Evolutionary conservation across 2,113 vertebrate genomes (phyloP), one percentile per base, ranked within the genome.

Genomic region (Nothocercus nigrocapillus): DNA sequence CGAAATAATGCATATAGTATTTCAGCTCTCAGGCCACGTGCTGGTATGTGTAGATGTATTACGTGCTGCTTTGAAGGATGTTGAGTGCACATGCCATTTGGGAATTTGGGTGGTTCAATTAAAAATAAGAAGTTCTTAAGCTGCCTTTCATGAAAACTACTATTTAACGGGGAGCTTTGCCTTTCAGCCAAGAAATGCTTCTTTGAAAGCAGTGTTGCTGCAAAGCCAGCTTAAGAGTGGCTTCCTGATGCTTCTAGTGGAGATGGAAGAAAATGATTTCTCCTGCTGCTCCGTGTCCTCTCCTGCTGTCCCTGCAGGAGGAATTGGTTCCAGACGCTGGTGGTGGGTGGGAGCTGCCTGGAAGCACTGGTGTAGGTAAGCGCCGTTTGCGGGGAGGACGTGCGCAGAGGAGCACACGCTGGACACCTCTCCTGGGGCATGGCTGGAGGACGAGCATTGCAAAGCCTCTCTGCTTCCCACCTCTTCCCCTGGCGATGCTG

Each of bases 91-190:
- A n/a, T 56, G 83, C 80, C 74, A 88, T 63, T 81, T 36, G 16
- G 34, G 72, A 70, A 45, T 81, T 59, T 42, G 68, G 49, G 49
- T 30, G 49, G 54, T 81, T 86, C 51, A 21, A 0, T 69, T 36
- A 58, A 13, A 82, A 54, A 62, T 0, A 63, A 69, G 7, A 8
- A n/a, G 42, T 34, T 82, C 84, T 61, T 24, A 86, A 74, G 21
- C 77, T 77, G 21, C 6, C 58, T 74, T 92, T 78, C 73, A 40
- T 94, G 66, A 47, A 74, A 11, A 8, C 36, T 70, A 2, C 62
- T 84, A 28, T 53, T 92, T 75, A 82, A 25, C 56, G 67, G 64
- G 69, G n/a, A 40, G 30, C 59, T 87, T 87, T 83, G 45, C 70
- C 4, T 2, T 30, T 87, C 47, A 51, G 45, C 51, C 56, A 82